These are phyloP conservation scores for Rafetus swinhoei DNA, from an alignment of 2,113 vertebrate genomes.

Conservation along the genomic window DNA sequence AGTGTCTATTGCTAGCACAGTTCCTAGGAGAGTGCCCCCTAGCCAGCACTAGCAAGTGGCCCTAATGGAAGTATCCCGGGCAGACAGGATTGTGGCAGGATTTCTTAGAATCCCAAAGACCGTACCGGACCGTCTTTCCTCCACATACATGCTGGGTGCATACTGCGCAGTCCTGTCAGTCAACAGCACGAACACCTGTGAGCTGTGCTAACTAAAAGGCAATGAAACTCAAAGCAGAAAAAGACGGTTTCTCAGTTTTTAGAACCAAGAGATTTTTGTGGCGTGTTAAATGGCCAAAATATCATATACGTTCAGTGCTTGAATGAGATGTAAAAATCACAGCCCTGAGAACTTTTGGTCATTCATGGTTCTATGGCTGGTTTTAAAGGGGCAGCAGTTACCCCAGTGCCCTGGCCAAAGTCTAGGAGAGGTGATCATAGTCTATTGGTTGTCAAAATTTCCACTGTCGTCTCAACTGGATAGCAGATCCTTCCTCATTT, in stretches of 20 bases:
- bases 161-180: background rate
- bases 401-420: accelerated
- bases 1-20: background rate
- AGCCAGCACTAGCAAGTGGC: background rate
- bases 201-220: background rate
- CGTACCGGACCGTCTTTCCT: background rate
- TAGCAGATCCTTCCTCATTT: background rate
- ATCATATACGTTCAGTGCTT: background rate
- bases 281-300: background rate
- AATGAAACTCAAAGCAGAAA: background rate
- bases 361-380: background rate
- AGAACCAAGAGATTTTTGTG: background rate
- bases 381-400: background rate
- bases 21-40: background rate
- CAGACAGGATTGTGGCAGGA: background rate
- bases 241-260: background rate
- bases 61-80: background rate
- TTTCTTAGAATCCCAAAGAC: background rate
- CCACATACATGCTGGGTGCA: background rate
- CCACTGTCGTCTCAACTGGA: background rate
- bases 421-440: background rate
- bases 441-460: background rate
- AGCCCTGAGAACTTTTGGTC: background rate
- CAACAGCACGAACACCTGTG: background rate
- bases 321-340: background rate